Percentiles rank a stretch among this genome's conserved stretches.
These are phyloP conservation scores for Dolichotis patagonum DNA, from an alignment of 2,113 vertebrate genomes.

Conservation along the genomic window DNA sequence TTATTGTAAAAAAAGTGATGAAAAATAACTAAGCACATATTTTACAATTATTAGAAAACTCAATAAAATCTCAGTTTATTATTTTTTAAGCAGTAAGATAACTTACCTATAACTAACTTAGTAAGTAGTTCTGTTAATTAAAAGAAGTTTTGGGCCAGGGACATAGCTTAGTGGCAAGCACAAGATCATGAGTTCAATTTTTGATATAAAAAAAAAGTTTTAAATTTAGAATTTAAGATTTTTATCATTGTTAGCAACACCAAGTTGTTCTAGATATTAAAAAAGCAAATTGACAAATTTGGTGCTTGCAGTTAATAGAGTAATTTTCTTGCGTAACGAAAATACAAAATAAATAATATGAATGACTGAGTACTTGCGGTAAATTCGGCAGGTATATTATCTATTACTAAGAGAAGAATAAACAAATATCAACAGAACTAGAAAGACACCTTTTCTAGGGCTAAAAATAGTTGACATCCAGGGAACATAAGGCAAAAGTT, in stretches of 20 bases:
- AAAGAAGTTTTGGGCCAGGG: no score
- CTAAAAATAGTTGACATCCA: neutral
- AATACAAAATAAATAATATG: constrained; percentile 24
- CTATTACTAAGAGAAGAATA: constrained; percentile 15
- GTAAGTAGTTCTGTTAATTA: neutral
- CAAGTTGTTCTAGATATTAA: constrained; percentile 50
- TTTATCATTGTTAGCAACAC: neutral
- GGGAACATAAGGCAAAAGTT: constrained; percentile 10
- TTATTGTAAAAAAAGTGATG: neutral
- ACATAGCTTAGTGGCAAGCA: no score
- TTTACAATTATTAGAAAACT: neutral
- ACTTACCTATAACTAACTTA: constrained; percentile 30
- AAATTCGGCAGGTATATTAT: neutral
- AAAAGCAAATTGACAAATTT: constrained; percentile 30
- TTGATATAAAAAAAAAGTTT: no score
- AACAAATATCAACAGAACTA: constrained; percentile 6
- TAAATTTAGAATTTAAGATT: constrained; percentile 16
- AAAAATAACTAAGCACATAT: neutral
- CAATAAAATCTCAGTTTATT: neutral
- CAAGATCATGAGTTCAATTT: no score
- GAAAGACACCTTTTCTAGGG: neutral
- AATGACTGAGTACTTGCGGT: neutral
- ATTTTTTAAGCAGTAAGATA: neutral
- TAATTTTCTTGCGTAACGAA: constrained; percentile 36
- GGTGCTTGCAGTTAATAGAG: constrained; percentile 16